Percentiles rank a stretch among this genome's conserved stretches.
phyloP scores from a whole-genome alignment of 2,888 invertebrate species.

The Blastobasis lacticolella region DNA sequence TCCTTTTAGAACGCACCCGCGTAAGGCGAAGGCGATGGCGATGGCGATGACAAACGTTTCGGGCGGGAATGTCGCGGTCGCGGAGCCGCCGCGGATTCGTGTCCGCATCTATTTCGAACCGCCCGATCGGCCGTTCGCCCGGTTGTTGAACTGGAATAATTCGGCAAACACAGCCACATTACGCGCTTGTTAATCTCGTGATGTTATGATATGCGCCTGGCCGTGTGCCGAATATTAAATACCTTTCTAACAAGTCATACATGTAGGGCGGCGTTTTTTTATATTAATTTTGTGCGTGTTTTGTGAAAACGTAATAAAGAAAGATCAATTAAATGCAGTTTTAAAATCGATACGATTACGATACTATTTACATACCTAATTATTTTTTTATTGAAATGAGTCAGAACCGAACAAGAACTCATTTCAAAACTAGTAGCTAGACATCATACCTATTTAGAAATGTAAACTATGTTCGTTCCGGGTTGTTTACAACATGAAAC shows the following conservation, averaged over 20 bases:
- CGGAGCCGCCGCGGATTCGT: constrained; percentile 36
- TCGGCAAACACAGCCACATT: constrained; percentile 69
- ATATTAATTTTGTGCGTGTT: constrained; percentile 3
- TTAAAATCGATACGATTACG: too few relatives aligned
- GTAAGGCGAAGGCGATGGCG: background rate
- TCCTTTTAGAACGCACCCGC: constrained; percentile 1
- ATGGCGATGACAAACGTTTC: constrained; percentile 26
- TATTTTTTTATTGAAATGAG: too few relatives aligned
- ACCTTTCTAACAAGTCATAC: constrained; percentile 18
- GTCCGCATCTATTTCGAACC: constrained; percentile 68
- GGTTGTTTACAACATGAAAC: constrained; percentile 1
- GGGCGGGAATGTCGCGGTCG: constrained; percentile 34
- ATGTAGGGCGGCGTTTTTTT: background rate
- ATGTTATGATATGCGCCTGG: constrained; percentile 40
- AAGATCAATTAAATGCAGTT: too few relatives aligned
- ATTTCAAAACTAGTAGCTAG: too few relatives aligned
- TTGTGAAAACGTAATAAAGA: background rate
- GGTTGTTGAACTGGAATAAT: constrained; percentile 73
- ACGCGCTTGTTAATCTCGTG: constrained; percentile 58
- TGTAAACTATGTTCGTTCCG: too few relatives aligned
- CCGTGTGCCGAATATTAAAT: constrained; percentile 38
- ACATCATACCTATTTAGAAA: background rate
- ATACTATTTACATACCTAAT: too few relatives aligned
- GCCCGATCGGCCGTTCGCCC: constrained; percentile 60
- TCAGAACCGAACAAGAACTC: too few relatives aligned